Percentiles rank a stretch among this genome's conserved stretches.
Evolutionary conservation across 1,140 invertebrate genomes (phyloP).

Genomic region (Lysiphlebus fabarum): DNA sequence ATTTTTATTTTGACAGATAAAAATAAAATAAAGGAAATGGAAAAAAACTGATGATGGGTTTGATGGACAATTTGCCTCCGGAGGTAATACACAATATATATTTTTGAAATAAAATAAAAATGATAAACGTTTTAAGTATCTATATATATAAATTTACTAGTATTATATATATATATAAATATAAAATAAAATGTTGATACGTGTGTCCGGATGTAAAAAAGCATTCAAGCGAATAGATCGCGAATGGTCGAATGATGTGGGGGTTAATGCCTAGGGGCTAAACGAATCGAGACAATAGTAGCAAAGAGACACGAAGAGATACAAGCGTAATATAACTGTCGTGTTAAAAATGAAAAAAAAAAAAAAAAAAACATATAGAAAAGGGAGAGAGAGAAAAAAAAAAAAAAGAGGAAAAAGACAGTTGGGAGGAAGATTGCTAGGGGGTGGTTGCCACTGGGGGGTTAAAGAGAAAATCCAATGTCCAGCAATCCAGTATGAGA

Average conservation of each 20-base stretch:
- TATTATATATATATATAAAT: slow-evolving; percentile 31
- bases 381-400: slow-evolving; percentile 2
- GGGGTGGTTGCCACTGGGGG: slow-evolving; percentile 11
- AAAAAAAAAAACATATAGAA: slow-evolving; percentile 5
- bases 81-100: too few species aligned
- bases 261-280: slow-evolving; percentile 21
- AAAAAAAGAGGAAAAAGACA: slow-evolving; percentile 18
- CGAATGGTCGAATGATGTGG: slow-evolving; percentile 25
- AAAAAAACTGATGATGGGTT: not conserved
- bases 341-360: not conserved
- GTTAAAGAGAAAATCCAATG: slow-evolving; percentile 14
- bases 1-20: not conserved
- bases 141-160: not conserved
- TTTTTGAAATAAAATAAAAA: too few species aligned
- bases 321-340: slow-evolving; percentile 2
- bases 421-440: slow-evolving; percentile 23
- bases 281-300: slow-evolving; percentile 26
- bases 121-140: too few species aligned
- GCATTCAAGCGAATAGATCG: slow-evolving; percentile 27
- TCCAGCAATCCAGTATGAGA: slow-evolving; percentile 9
- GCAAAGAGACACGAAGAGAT: slow-evolving; percentile 16
- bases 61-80: too few species aligned
- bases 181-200: slow-evolving; percentile 36
- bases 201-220: slow-evolving; percentile 28
- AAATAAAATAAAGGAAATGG: not conserved